Conservation (phyloP, 2,113 vertebrate genomes). For the Raja brachyura region DNA sequence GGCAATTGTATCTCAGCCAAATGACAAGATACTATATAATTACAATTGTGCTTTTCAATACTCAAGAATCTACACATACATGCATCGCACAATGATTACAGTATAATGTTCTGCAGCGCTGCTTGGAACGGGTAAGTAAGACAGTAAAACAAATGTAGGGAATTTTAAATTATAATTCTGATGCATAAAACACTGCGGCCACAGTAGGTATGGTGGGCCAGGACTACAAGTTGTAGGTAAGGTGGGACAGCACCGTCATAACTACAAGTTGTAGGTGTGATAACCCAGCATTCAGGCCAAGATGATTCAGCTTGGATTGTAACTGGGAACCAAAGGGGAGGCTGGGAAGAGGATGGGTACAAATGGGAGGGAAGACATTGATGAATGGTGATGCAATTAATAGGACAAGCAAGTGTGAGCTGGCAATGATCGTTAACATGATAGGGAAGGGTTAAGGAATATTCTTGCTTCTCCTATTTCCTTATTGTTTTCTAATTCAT, state of each 20-base stretch:
- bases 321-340: background rate
- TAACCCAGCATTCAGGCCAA: background rate
- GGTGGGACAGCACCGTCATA: background rate
- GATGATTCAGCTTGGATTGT: background rate
- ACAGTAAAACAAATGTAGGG: background rate
- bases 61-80: background rate
- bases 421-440: no score
- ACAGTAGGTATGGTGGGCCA: background rate
- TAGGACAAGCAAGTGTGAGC: no score
- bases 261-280: background rate
- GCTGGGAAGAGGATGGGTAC: background rate
- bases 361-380: background rate
- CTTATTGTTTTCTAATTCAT: no score
- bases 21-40: background rate
- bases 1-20: background rate
- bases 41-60: background rate
- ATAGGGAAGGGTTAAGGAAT: no score
- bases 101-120: background rate
- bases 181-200: background rate
- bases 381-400: no score
- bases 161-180: background rate
- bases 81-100: background rate
- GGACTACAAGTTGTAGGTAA: background rate
- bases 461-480: no score
- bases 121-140: background rate